Evolutionary conservation across 2,113 vertebrate genomes (phyloP).

Genomic region (Todiramphus chloris): DNA sequence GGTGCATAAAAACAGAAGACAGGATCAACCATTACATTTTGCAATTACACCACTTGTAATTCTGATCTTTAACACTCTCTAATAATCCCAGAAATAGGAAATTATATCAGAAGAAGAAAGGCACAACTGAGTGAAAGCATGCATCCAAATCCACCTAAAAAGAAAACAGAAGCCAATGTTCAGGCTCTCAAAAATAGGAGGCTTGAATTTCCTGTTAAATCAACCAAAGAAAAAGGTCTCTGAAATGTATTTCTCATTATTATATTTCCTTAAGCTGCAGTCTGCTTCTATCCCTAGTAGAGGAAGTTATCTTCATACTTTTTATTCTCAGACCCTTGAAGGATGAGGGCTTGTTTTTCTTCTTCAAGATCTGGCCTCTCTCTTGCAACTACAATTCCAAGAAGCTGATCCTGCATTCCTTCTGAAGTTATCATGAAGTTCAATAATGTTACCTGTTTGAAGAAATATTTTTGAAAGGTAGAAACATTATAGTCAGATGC

Average conservation of each 20-base stretch:
- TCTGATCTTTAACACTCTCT: neutral
- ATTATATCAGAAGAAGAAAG: neutral
- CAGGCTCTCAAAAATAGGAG: neutral
- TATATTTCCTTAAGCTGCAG: neutral
- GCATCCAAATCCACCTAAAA: neutral
- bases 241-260: neutral
- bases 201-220: neutral
- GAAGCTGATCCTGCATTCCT: conserved; percentile 90
- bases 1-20: neutral
- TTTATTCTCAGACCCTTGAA: conserved; percentile 91
- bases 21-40: neutral
- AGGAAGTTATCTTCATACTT: conserved; percentile 70
- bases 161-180: neutral
- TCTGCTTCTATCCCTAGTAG: neutral
- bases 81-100: neutral
- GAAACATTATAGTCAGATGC: neutral
- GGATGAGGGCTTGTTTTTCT: conserved; percentile 88
- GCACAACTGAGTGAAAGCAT: neutral
- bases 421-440: conserved; percentile 94
- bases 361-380: conserved; percentile 92
- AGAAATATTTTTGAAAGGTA: neutral
- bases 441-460: conserved; percentile 83
- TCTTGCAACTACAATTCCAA: conserved; percentile 88
- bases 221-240: neutral
- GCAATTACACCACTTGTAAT: neutral